Conservation (phyloP, 2,888 invertebrate species). For the Parnassius orleans region DNA sequence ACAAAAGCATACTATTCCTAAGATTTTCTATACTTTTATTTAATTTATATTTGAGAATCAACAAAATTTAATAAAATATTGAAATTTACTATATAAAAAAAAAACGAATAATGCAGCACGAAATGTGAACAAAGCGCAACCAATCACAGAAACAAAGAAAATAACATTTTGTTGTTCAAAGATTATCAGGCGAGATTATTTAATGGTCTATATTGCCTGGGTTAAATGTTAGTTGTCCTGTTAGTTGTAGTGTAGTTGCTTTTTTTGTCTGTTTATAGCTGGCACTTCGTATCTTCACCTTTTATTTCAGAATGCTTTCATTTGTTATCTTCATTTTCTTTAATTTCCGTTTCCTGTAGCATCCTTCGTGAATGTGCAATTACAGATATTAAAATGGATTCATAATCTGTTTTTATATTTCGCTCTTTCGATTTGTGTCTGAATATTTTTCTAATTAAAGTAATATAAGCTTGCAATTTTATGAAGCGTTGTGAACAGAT, state of each 20-base stretch:
- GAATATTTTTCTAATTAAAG: not conserved
- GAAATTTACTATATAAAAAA: no score
- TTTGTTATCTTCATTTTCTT: constrained; percentile 42
- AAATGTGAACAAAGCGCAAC: constrained; percentile 38
- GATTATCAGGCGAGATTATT: not conserved
- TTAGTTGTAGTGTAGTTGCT: constrained; percentile 70
- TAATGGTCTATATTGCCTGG: not conserved
- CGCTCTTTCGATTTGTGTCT: not conserved
- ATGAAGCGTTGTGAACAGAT: not conserved
- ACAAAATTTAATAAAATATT: no score
- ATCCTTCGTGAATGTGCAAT: constrained; percentile 54
- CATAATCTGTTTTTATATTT: constrained; percentile 4
- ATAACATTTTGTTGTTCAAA: constrained; percentile 34
- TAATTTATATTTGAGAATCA: no score
- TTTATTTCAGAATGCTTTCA: constrained; percentile 59
- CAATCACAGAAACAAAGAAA: constrained; percentile 42
- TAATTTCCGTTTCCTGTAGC: constrained; percentile 65
- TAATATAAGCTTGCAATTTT: no score
- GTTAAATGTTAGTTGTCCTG: constrained; percentile 63
- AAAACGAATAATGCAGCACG: no score
- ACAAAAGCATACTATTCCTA: no score
- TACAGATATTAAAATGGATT: not conserved
- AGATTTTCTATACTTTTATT: no score
- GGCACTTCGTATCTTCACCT: constrained; percentile 75
- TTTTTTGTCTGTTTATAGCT: constrained; percentile 71